Percentiles rank a stretch among this genome's conserved stretches.
Conservation (phyloP, 2,113 vertebrate species). For the Pitta sordida region DNA sequence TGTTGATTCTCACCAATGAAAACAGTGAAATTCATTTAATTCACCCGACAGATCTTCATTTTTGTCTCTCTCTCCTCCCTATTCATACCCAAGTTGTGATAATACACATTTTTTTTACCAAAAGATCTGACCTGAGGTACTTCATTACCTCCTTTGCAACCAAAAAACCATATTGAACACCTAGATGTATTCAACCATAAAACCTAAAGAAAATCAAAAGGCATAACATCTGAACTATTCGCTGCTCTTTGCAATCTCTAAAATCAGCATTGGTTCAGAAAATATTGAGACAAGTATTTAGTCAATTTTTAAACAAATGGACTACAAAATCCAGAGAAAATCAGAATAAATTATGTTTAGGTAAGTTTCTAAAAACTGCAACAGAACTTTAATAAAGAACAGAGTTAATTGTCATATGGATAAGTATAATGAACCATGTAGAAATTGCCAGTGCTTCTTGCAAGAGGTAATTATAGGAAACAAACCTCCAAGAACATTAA, state of each 20-base stretch:
- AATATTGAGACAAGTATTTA: not conserved
- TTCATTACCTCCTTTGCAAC: not conserved
- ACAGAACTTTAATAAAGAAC: not conserved
- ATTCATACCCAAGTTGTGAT: not conserved
- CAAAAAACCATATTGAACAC: not conserved
- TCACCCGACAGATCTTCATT: accelerated
- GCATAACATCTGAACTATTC: not conserved
- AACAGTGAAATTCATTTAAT: not conserved
- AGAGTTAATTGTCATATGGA: not conserved
- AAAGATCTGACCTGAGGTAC: not conserved
- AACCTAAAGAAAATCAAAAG: not conserved
- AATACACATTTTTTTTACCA: not conserved
- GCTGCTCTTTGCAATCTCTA: not conserved
- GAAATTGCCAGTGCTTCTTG: not conserved
- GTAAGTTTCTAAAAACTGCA: not conserved
- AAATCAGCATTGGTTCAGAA: not conserved
- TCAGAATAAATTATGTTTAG: not conserved
- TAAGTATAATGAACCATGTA: not conserved
- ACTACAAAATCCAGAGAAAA: not conserved
- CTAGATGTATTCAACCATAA: not conserved
- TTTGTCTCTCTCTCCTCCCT: not conserved
- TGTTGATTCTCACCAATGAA: not conserved
- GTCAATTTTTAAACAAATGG: not conserved
- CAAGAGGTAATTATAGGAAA: not conserved
- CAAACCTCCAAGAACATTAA: not conserved